Base-by-base conservation (phyloP, 2,888 invertebrate species). In the Cryptus viduatorius region DNA sequence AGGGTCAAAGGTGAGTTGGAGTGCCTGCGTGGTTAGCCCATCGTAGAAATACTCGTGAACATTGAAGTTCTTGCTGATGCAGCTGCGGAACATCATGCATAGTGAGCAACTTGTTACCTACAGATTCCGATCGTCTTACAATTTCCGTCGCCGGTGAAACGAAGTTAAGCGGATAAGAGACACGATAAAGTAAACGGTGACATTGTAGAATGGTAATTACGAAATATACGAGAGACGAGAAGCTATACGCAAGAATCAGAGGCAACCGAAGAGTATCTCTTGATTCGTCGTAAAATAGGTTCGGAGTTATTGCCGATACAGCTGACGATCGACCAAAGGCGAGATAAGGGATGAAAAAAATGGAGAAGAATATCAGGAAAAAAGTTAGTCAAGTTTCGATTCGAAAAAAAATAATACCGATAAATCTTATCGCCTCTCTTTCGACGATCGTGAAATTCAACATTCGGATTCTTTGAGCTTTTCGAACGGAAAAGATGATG, bases 61-160 rank as follows among this genome's bases (percentile, higher is more conserved):
- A 1, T 10, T 24, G 56, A 56, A 56, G 56, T 56, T 56, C 24
- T 10, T 10, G 24, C 56, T 19, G 56, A 24, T 56, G 24, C 56
- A 56, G 56, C 56, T 56, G 56, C 24, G 56, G 19, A 24, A 19
- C 56, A 19, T 56, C 19, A 56, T 56, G 56, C 56, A 56, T 56
- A 56, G 56, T 19, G 53, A 53, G 16, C 19, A 53, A 53, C 19
- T 56, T 24, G 56, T 24, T 56, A 19, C 10, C 10, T 8, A 56
- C 56, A 24, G 19, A 12, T 8, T 24, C 56, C 10, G 19, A 12
- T 56, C 19, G 24, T 19, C 56, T 19, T 19, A 12, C 19, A 24
- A 12, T 24, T 56, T 10, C 19, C 12, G 24, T 10, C 56, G 56
- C 24, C 24, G 24, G 7, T 24, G 24, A 24, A 56, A 56, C 56